Evolutionary conservation across 1,140 invertebrate genomes (phyloP), one percentile per base, ranked within the genome.

Genomic region (Meloidogyne exigua): DNA sequence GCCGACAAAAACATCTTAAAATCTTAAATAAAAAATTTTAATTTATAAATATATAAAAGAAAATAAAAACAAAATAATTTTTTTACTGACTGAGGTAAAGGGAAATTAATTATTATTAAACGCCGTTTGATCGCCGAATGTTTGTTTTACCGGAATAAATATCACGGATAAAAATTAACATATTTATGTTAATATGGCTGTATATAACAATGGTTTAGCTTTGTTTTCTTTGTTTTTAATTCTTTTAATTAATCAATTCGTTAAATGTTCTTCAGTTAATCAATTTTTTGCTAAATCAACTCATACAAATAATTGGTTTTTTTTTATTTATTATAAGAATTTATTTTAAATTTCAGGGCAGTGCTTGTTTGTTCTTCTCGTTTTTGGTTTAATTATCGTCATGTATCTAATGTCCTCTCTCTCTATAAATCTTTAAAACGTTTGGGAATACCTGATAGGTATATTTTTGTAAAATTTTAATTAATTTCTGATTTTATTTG

Each of bases 331-430:
- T 23, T 23, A 25, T 57, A 15, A 21, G 36, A 23, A 25, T 25
- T 63, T 5, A 25, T n/a, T 63, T 49, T 72, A 32, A n/a, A 11
- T 73, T 7, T 32, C 1, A 73, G 96, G 96, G 96, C 96, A 4
- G 95, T 99, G 15, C 89, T 99, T 73, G 96, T 99, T 0, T 95
- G 98, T 87, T 97, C 96, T 0, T 98, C 95, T 1, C 89, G 96
- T 73, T 99, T 98, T 89, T 99, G 96, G 96, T 99, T 98, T 83
- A 99, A 99, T 88, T 99, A 99, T 88, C 91, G 97, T 12, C 97
- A 99, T 92, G 95, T 98, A 15, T 95, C 96, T 0, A 99, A 99
- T 89, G 96, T 98, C 0, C 89, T 99, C 49, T 98, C 96, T 0
- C 95, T 99, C 84, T 99, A 99, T 87, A 91, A 95, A 0, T 97